These are phyloP conservation scores for Germaria angustata DNA, from an alignment of 2,888 invertebrate genomes.

Conservation along the genomic window DNA sequence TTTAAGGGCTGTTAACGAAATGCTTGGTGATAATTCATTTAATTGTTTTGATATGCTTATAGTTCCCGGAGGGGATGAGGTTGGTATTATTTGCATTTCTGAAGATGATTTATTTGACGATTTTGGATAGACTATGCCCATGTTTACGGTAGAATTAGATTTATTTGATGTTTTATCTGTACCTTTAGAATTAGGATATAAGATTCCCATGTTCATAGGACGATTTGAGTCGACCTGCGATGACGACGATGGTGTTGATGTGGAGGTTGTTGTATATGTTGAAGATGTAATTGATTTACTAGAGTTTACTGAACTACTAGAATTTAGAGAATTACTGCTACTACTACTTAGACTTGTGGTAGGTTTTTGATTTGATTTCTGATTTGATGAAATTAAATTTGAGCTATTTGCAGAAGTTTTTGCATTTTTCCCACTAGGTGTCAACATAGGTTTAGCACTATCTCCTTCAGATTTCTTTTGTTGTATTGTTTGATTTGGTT, in stretches of 20 bases:
- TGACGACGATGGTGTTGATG: neutral
- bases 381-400: constrained; percentile 21
- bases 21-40: constrained; percentile 75
- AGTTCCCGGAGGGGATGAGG: constrained; percentile 73
- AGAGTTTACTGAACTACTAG: neutral
- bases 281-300: constrained; percentile 10
- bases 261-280: neutral
- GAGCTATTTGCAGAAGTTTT: constrained; percentile 17
- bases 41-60: constrained; percentile 74
- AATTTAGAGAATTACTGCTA: neutral
- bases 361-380: constrained; percentile 33
- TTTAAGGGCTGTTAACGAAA: constrained; percentile 74
- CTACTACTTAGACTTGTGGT: constrained; percentile 1
- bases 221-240: constrained; percentile 44
- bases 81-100: constrained; percentile 77
- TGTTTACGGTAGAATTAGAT: constrained; percentile 63
- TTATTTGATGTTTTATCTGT: constrained; percentile 38
- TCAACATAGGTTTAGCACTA: neutral
- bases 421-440: constrained; percentile 1
- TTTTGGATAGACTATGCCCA: constrained; percentile 70
- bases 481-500: constrained; percentile 11
- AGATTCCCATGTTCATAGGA: constrained; percentile 62
- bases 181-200: constrained; percentile 50
- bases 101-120: constrained; percentile 54
- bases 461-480: constrained; percentile 46